Base-by-base conservation (phyloP, 2,888 invertebrate species). In the Mesorhabditis sp. region DNA sequence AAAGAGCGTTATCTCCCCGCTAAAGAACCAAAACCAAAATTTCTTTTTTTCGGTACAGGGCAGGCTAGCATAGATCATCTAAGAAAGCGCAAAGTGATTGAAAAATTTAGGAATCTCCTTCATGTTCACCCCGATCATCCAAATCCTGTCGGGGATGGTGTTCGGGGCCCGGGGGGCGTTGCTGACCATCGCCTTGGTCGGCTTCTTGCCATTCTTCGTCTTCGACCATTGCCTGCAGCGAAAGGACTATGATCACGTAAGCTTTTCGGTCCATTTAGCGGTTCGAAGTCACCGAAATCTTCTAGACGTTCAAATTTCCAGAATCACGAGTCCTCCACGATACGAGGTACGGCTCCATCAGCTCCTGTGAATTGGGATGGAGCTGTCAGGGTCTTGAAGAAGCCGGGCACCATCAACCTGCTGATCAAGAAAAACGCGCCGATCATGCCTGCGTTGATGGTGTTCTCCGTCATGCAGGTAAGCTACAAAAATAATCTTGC, bases 391-490 rank as follows among this genome's bases (percentile, higher is more conserved):
- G 75, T 77, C 41, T 69, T 79, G n/a, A 67, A 72, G 44, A 72
- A 74, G 28, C 80, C 78, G 2, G 75, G 74, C 42, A 74, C 77
- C 13, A 28, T 76, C n/a, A 77, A 76, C 67, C 72, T 80, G 6
- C 67, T 80, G 65, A 62, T 74, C 28, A 77, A 77, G 73, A 81
- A 81, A 62, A 78, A 78, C 65, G 72, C 73, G 15, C 74, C 77
- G 43, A 74, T 79, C 43, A 70, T 76, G 0, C 81, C 81, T 5
- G 72, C 73, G 44, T 68, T 76, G 4, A 65, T 78, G 45, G 72
- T 78, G 5, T 78, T 80, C 62, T 72, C 77, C 13, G 72, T 75
- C 4, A 45, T 80, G 43, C 77, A 80, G 68, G 78, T 80, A 65
- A 71, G 67, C 62, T 61, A 10, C 43, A 58, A 43, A 42, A 65